phyloP scores from a whole-genome alignment of 2,888 invertebrate genomes.

The Athripsodes cinereus region DNA sequence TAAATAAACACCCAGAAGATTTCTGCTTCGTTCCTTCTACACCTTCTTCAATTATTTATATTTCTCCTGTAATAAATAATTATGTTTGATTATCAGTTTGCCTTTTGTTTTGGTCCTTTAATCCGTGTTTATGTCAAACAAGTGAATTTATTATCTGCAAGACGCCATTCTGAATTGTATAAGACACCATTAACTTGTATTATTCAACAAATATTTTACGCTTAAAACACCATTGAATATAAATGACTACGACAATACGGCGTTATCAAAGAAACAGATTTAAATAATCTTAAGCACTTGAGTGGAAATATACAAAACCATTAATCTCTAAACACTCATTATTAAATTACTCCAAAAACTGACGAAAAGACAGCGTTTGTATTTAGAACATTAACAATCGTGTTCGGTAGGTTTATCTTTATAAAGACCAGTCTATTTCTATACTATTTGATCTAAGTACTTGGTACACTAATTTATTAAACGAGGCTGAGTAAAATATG shows the following conservation, averaged over 20 bases:
- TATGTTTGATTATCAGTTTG: slow-evolving; percentile 11
- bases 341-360: no score
- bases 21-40: background rate
- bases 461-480: no score
- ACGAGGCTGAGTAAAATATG: no score
- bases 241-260: background rate
- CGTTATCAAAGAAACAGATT: background rate
- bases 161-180: background rate
- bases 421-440: no score
- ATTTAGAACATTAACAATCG: no score
- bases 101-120: slow-evolving; percentile 10
- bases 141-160: slow-evolving; percentile 7
- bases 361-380: no score
- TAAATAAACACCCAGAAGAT: background rate
- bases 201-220: background rate
- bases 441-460: no score
- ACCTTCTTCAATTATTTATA: background rate
- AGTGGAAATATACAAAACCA: background rate
- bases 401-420: no score
- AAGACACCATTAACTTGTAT: background rate
- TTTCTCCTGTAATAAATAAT: slow-evolving; percentile 6
- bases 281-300: background rate
- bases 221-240: background rate
- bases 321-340: background rate
- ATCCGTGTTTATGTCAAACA: slow-evolving; percentile 6